Evolutionary conservation across 2,797 vertebrate genomes (phyloP), one percentile per base, ranked within the genome.

Genomic region (Onychomys torridus): DNA sequence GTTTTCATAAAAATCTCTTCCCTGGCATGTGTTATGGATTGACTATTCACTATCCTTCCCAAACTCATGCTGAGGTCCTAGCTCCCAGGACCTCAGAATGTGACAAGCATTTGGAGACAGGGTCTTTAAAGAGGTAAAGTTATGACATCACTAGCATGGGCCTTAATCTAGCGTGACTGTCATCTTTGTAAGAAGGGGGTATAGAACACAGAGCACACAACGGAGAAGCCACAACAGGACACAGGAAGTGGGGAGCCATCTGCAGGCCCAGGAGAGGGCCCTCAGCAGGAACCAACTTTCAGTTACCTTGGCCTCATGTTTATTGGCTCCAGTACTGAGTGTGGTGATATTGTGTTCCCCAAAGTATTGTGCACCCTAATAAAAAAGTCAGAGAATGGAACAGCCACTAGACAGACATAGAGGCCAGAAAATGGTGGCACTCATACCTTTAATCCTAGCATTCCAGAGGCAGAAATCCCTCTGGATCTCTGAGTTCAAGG

Each of bases 241-340:
- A 14, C 8, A 21, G 75, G 0, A 27, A 19, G 37, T 32, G 40
- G 34, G 29, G 43, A 14, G 17, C 49, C 14, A 23, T 32, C 46
- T 2, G 4, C 40, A n/a, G 52, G 57, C 14, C 43, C 1, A 88
- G 63, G 27, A 52, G 7, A 83, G 55, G 27, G n/a, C 55, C 49
- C 61, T 77, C n/a, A 25, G 32, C 11, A 88, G n/a, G 57, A 32
- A 25, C 43, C 5, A 7, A 1, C n/a, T 19, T 8, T 34, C 13
- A 2, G 2, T 37, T 5, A 34, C 40, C 29, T 17, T 21, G 7
- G 16, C 12, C 21, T 13, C 1, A 5, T 25, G 37, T 14, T 25
- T 89, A 34, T 40, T 63, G 59, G 27, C 59, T 6, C 37, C 8
- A 17, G 43, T 12, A 37, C 55, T 4, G 2, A 10, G 34, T n/a